phyloP scores from a whole-genome alignment of 1,140 invertebrate species.

The Hyposmocoma kahamanoa region DNA sequence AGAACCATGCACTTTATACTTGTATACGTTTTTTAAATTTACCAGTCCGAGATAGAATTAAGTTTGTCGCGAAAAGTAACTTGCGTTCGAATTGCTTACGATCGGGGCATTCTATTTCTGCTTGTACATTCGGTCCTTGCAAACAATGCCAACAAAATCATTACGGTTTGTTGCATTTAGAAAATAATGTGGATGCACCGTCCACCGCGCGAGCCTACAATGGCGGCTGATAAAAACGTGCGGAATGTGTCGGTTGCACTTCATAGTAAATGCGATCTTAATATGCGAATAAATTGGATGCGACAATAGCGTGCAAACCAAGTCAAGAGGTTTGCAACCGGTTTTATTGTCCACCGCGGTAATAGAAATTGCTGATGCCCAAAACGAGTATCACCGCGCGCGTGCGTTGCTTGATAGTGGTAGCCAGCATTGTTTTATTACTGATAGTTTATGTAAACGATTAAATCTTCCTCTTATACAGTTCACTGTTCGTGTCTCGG shows the following conservation, averaged over 20 bases:
- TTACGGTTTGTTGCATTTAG: background rate
- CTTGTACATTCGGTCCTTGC: constrained; percentile 2
- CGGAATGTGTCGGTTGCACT: background rate
- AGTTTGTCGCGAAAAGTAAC: constrained; percentile 3
- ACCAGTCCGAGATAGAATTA: background rate
- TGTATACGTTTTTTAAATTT: background rate
- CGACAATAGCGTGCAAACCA: background rate
- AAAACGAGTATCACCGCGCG: background rate
- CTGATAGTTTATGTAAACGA: constrained; percentile 7
- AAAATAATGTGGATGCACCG: background rate
- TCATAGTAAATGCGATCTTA: background rate
- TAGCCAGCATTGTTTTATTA: constrained; percentile 5
- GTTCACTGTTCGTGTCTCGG: constrained; percentile 7
- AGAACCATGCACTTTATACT: background rate
- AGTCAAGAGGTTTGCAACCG: constrained; percentile 1
- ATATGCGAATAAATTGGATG: background rate
- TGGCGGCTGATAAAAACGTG: background rate
- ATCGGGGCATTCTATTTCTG: background rate
- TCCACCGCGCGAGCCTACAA: background rate
- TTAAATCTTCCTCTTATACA: constrained; percentile 7
- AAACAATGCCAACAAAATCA: constrained; percentile 2
- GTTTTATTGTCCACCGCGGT: constrained; percentile 7
- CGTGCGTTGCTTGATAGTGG: constrained; percentile 4
- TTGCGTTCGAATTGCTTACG: constrained; percentile 4
- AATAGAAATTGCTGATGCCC: background rate